Evolutionary conservation across 64 coral and sea anemone species (phyloP), one percentile per base, ranked within the genome.

Genomic region (Trachythela sp.): DNA sequence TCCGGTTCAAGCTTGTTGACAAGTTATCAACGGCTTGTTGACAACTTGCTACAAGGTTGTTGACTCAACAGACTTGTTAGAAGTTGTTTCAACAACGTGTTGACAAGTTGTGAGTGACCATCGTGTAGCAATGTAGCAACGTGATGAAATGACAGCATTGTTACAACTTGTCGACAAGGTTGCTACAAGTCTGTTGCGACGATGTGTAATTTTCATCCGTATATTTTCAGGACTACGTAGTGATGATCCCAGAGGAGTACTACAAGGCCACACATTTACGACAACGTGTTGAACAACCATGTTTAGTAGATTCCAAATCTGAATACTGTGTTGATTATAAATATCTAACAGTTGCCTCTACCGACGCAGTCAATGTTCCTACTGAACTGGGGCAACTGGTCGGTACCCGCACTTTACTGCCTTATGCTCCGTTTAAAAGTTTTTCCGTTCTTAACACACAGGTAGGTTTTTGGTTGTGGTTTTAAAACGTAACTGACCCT

Each of bases 181-280:
- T n/a, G n/a, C n/a, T n/a, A n/a, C n/a, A 5, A 64, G 3, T 26
- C 56, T 7, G 56, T 64, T 24, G 5, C 20, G 8, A 7, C 22
- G 24, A n/a, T 8, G 56, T n/a, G 20, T 7, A 64, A 17, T 15
- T 2, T 2, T 1, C 22, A 2, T 64, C 7, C 26, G 4, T 26
- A 2, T n/a, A 17, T 80, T 30, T 22, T 39, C 36, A 99, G 96
- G 96, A 99, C 58, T 93, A 95, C 40, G 39, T 99, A 6, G 93
- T 99, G 40, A 87, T 99, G 24, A 88, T 99, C 32, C 96, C 96
- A 52, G 83, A 99, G 75, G 91, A 94, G 18, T 99, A 99, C 42
- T 99, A 99, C 87, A 87, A 77, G 36, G 86, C 93, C 33, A 84
- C 67, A 10, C 84, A 71, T 48, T 83, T 99, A 2, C 75, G 56